phyloP scores from a whole-genome alignment of 2,888 invertebrate genomes.

The Leptinotarsa peninsularis region DNA sequence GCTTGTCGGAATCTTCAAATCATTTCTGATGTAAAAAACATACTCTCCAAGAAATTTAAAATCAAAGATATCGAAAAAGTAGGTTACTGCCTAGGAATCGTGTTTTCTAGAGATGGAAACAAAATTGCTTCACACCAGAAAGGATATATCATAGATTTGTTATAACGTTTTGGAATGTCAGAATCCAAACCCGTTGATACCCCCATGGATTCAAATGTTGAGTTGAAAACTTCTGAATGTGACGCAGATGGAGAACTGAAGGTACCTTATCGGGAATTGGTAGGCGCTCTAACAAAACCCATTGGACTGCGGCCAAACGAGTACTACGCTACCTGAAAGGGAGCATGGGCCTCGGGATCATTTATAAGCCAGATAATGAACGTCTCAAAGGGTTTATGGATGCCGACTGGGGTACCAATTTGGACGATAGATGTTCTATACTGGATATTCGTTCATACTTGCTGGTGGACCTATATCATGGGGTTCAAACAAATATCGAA shows the following conservation, averaged over 20 bases:
- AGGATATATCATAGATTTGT: constrained; percentile 48
- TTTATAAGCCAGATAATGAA: no score
- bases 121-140: constrained; percentile 42
- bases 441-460: no score
- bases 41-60: constrained; percentile 42
- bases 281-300: neutral
- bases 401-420: no score
- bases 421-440: no score
- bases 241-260: neutral
- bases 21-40: constrained; percentile 33
- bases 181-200: constrained; percentile 49
- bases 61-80: constrained; percentile 47
- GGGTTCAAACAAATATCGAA: no score
- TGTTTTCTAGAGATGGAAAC: constrained; percentile 40
- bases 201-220: constrained; percentile 33
- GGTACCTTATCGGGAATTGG: neutral
- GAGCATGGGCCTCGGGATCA: no score
- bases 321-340: no score
- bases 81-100: constrained; percentile 49
- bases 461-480: no score
- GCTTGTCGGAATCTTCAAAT: constrained; percentile 36
- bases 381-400: no score
- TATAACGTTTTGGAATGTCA: constrained; percentile 52
- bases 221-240: constrained; percentile 7
- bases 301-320: no score